Evolutionary conservation across 2,113 vertebrate species (phyloP).

Genomic region (Coregonus clupeaformis): DNA sequence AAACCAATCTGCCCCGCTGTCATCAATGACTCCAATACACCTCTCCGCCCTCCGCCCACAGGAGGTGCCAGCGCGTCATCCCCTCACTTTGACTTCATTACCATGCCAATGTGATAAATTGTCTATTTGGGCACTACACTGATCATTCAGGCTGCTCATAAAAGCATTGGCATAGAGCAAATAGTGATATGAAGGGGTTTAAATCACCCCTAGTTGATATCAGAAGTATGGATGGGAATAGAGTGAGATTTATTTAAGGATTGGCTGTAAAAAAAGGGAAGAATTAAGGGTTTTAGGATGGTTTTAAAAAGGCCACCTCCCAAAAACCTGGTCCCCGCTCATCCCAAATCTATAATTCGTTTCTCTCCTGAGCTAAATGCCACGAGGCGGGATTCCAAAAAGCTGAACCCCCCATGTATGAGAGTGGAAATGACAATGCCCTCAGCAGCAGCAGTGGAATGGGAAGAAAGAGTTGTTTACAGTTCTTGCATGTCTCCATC

Average conservation of each 20-base stretch:
- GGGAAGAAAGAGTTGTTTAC: not conserved
- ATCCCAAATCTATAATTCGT: conserved; percentile 34
- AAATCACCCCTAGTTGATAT: conserved; percentile 48
- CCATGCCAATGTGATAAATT: conserved; percentile 36
- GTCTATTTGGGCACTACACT: conserved; percentile 35
- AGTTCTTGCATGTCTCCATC: not conserved
- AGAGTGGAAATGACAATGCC: not conserved
- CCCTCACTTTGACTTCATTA: conserved; percentile 30
- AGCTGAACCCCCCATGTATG: not conserved
- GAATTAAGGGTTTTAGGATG: conserved; percentile 33
- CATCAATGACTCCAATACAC: not conserved
- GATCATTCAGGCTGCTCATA: conserved; percentile 49
- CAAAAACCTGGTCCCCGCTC: conserved; percentile 16
- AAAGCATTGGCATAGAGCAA: conserved; percentile 43
- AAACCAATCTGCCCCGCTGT: conserved; percentile 5
- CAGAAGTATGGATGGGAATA: conserved; percentile 43
- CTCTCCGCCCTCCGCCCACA: not conserved
- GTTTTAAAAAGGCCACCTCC: conserved; percentile 26
- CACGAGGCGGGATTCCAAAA: conserved; percentile 11
- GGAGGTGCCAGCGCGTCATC: not conserved
- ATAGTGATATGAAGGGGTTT: conserved; percentile 53
- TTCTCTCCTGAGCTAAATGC: conserved; percentile 26
- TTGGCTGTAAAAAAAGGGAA: conserved; percentile 29
- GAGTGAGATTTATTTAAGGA: conserved; percentile 42
- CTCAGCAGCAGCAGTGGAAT: conserved; percentile 1